Evolutionary conservation across 2,113 vertebrate genomes (phyloP).

Genomic region (Pygathrix nemaeus): DNA sequence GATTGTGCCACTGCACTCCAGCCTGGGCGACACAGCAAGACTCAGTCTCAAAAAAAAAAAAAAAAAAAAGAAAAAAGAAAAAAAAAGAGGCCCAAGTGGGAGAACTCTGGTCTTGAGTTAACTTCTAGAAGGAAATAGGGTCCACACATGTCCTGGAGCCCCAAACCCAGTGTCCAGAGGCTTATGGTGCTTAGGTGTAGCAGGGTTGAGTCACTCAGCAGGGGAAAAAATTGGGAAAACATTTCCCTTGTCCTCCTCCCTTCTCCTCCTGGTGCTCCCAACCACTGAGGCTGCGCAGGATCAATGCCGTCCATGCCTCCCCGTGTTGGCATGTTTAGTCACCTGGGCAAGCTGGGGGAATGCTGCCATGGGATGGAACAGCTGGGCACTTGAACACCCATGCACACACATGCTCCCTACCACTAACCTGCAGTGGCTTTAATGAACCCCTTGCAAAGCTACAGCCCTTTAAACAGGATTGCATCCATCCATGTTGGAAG

Average conservation of each 20-base stretch:
- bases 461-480: slow-evolving; percentile 46
- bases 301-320: slow-evolving; percentile 3
- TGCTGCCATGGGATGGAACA: not conserved
- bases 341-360: not conserved
- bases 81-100: not conserved
- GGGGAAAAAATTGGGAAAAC: not conserved
- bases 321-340: not conserved
- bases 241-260: not conserved
- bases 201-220: slow-evolving; percentile 42
- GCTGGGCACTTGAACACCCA: not conserved
- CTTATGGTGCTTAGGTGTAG: not conserved
- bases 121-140: slow-evolving; percentile 16
- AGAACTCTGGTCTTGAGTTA: not conserved
- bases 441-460: slow-evolving; percentile 13
- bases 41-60: not conserved
- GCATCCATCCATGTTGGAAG: not conserved
- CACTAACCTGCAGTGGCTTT: not conserved
- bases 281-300: slow-evolving; percentile 37
- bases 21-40: too few species aligned
- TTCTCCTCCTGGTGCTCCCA: not conserved
- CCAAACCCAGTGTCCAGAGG: not conserved
- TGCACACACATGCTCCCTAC: not conserved
- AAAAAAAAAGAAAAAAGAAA: fast-evolving
- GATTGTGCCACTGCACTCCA: too few species aligned
- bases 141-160: not conserved